These are phyloP conservation scores for Parapristionchus giblindavisi DNA, from an alignment of 2,888 invertebrate species.

Conservation along the genomic window DNA sequence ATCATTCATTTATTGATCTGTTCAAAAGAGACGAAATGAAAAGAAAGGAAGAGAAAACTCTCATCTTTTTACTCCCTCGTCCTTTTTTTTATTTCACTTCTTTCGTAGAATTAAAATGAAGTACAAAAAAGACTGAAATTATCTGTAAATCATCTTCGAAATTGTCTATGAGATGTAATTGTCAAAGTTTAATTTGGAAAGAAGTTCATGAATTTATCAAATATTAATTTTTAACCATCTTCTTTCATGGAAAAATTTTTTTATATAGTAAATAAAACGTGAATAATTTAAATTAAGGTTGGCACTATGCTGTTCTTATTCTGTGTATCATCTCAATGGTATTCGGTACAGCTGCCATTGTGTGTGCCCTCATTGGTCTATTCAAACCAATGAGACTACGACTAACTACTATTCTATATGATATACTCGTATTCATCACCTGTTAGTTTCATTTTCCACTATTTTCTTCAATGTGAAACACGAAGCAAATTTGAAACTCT, in stretches of 20 bases:
- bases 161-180: not conserved
- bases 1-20: not conserved
- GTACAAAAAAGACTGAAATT: too few relatives aligned
- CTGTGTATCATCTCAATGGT: conserved; percentile 56
- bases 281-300: conserved; percentile 52
- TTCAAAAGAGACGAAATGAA: too few relatives aligned
- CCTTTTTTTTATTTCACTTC: too few relatives aligned
- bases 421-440: conserved; percentile 15
- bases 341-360: conserved; percentile 47
- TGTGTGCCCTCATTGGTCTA: conserved; percentile 51
- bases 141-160: too few relatives aligned
- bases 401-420: conserved; percentile 17
- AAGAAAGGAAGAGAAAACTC: too few relatives aligned
- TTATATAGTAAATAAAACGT: not conserved
- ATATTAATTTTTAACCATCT: not conserved
- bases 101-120: too few relatives aligned
- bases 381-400: conserved; percentile 43
- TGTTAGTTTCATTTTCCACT: conserved; percentile 38
- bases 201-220: not conserved
- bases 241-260: too few relatives aligned
- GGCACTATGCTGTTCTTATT: conserved; percentile 67
- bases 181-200: not conserved
- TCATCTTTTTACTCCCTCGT: too few relatives aligned
- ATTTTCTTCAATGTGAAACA: conserved; percentile 47
- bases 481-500: too few relatives aligned